These are phyloP conservation scores for Pangasius mekongensis DNA, from an alignment of 2,797 vertebrate genomes.

Conservation along the genomic window DNA sequence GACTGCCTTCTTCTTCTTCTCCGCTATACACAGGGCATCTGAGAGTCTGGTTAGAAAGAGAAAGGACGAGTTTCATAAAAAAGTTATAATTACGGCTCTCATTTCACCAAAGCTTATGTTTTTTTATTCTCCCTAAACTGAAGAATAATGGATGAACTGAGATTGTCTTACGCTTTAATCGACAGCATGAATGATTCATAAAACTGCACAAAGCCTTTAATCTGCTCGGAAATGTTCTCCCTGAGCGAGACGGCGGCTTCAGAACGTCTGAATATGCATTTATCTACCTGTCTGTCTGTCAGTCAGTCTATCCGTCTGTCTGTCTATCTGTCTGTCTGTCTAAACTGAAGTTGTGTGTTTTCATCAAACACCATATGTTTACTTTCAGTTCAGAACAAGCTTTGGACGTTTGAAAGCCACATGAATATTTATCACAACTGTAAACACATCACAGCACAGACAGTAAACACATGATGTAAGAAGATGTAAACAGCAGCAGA, in stretches of 20 bases:
- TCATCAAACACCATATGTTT: background rate
- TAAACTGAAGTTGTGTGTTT: background rate
- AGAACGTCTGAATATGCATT: background rate
- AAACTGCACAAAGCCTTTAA: constrained; percentile 18
- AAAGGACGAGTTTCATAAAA: background rate
- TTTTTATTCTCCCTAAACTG: constrained; percentile 5
- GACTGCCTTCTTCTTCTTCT: background rate
- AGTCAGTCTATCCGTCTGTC: background rate
- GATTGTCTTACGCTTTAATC: constrained; percentile 13
- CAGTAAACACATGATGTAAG: constrained; percentile 3
- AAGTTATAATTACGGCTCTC: constrained; percentile 3
- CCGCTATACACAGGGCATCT: background rate
- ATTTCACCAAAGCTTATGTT: background rate
- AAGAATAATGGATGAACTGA: constrained; percentile 4
- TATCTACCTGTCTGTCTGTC: background rate
- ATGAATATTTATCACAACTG: background rate
- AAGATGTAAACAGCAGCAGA: constrained; percentile 1
- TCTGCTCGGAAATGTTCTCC: background rate
- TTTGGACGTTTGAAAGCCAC: background rate
- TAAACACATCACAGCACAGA: constrained; percentile 5
- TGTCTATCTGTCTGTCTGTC: background rate
- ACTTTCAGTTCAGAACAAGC: background rate
- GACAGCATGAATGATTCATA: constrained; percentile 20
- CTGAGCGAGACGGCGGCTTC: background rate
- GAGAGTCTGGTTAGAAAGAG: background rate